phyloP scores from a whole-genome alignment of 2,888 invertebrate genomes.

The Psococerastis gibbosa region DNA sequence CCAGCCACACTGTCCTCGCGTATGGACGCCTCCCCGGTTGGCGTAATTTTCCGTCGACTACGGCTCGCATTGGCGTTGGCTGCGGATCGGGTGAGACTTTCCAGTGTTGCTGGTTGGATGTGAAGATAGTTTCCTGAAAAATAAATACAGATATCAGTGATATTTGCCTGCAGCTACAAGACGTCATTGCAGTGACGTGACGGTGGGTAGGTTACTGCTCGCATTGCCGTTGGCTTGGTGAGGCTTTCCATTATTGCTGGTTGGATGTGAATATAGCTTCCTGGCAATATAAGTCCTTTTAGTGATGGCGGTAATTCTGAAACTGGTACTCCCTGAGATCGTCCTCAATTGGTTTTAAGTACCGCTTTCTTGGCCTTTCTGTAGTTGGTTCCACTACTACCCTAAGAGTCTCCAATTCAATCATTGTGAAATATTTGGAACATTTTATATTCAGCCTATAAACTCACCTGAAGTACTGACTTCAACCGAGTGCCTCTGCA shows the following conservation, averaged over 20 bases:
- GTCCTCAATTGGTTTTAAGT: too few relatives aligned
- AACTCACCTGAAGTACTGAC: conserved; percentile 45
- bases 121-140: conserved; percentile 41
- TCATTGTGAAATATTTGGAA: too few relatives aligned
- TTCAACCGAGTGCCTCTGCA: conserved; percentile 76
- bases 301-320: too few relatives aligned
- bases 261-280: conserved; percentile 55
- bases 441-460: too few relatives aligned
- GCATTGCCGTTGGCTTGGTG: conserved; percentile 55
- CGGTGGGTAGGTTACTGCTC: conserved; percentile 40
- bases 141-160: too few relatives aligned
- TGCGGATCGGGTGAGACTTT: conserved; percentile 56
- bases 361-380: too few relatives aligned
- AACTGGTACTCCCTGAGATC: too few relatives aligned
- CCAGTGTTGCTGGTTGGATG: conserved; percentile 59
- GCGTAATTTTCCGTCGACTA: conserved; percentile 30
- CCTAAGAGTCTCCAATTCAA: too few relatives aligned
- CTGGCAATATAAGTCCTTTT: too few relatives aligned
- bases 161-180: too few relatives aligned
- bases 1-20: conserved; percentile 22
- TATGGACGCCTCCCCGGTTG: conserved; percentile 17
- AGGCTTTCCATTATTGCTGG: conserved; percentile 59
- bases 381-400: too few relatives aligned
- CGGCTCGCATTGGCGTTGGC: conserved; percentile 61
- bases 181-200: too few relatives aligned